Base-by-base conservation (phyloP, 2,888 invertebrate genomes). In the Caenorhabditis uteleia region DNA sequence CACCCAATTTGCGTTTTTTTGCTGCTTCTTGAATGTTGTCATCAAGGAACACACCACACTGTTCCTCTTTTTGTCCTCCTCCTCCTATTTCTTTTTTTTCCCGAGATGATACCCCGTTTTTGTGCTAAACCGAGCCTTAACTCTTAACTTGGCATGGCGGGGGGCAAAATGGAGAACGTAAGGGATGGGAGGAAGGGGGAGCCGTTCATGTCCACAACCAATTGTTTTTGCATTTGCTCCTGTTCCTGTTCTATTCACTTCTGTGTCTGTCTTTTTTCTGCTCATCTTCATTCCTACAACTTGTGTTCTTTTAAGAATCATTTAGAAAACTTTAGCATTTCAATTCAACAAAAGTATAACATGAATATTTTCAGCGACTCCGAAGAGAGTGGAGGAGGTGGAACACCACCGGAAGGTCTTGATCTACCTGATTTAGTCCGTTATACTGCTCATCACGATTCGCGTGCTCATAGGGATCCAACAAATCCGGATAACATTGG, bases 341-440 rank as follows among this genome's bases (percentile, higher is more conserved):
- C 10, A n/a, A 34, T n/a, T 16, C 16, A 36, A n/a, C 8, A 14
- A 36, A 21, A 40, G 3, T 12, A 25, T 6, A 6, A 40, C 10
- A 23, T 26, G 10, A 33, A 33, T 40, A 23, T 43, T 43, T 43
- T 40, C 65, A 65, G 65, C 50, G 65, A 65, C 58, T 59, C 65
- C 20, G 65, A 65, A 50, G 65, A 65, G 65, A 65, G 57, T 36
- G 58, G 65, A 48, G 64, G 54, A 43, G 65, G 54, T 25, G 65
- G 54, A 21, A 45, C 49, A 55, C 58, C 65, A 47, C 50, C 58
- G 33, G 65, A 65, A 33, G 55, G 45, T 36, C 55, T 65, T 29
- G 65, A 65, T 38, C 39, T 65, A 36, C 65, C 58, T 16, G 65
- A 65, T 31, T 39, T 65, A 45, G 58, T 54, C 23, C 38, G 58